Percentiles rank a stretch among this genome's conserved stretches.
Evolutionary conservation across 2,113 vertebrate species (phyloP).

Genomic region (Danionella cerebrum): DNA sequence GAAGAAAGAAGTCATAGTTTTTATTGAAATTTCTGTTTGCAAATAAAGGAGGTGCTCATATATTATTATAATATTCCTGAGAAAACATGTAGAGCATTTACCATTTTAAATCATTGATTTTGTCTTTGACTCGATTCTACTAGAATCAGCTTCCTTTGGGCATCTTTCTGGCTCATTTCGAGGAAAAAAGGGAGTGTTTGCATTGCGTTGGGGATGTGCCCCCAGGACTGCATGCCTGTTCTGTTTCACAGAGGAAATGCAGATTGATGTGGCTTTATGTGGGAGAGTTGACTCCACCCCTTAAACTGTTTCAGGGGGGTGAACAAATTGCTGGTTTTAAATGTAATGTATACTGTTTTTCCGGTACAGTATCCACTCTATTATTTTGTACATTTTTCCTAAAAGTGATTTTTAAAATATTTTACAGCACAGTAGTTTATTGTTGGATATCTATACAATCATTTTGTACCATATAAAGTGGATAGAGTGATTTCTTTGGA

Average conservation of each 20-base stretch:
- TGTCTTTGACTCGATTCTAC: not conserved
- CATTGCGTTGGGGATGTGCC: not conserved
- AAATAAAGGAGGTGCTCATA: too few relatives aligned
- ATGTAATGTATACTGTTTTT: not conserved
- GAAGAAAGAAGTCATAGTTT: too few relatives aligned
- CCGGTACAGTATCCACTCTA: not conserved
- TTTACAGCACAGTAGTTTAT: too few relatives aligned
- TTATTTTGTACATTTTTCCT: not conserved
- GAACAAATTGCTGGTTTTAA: slow-evolving; percentile 14
- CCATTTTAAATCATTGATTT: not conserved
- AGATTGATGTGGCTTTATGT: not conserved
- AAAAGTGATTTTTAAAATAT: too few relatives aligned
- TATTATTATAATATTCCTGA: too few relatives aligned
- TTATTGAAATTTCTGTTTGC: too few relatives aligned
- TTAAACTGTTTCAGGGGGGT: slow-evolving; percentile 9
- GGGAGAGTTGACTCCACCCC: not conserved
- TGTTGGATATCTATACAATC: too few relatives aligned
- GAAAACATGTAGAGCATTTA: too few relatives aligned
- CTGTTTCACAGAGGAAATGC: slow-evolving; percentile 24
- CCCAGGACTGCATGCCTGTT: not conserved
- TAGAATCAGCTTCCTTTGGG: not conserved
- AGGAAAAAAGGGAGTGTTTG: not conserved
- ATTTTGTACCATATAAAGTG: too few relatives aligned
- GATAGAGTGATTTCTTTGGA: too few relatives aligned
- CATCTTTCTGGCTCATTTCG: not conserved